Evolutionary conservation across 2,797 vertebrate species (phyloP), one percentile per base, ranked within the genome.

Genomic region (Sebastes taczanowskii): DNA sequence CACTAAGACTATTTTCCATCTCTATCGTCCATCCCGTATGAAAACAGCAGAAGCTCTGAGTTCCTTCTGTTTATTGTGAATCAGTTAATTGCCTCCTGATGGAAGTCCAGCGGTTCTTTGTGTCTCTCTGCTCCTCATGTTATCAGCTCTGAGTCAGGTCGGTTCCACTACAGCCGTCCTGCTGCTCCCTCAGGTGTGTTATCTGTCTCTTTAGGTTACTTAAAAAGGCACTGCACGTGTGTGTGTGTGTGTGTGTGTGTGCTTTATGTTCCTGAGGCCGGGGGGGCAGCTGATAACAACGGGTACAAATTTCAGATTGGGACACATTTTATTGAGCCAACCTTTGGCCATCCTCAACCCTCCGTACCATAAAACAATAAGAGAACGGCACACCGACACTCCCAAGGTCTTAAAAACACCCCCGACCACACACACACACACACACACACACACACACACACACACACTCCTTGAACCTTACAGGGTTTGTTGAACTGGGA

Each of bases 261-360:
- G 27, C 25, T 85, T 75, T 85, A 60, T 80, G 68, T 80, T 58
- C 72, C 46, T 0, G 62, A 58, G 53, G 35, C 35, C 35, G 71
- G 79, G 69, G 69, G 74, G 55, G 34, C 63, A 56, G 86, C 86
- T 84, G 91, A 95, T 92, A 93, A 90, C 75, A 4, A 67, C 2
- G 23, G 88, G 93, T 94, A 90, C 92, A 94, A 91, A 93, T 93
- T 90, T 94, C 93, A 94, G 84, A 92, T 94, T 93, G 86, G 86
- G 90, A 93, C 81, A 90, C 42, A 80, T 88, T 96, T 96, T 95
- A 95, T 96, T 82, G 89, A 88, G 80, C 58, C 86, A 80, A 95
- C 94, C 94, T 95, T 96, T 95, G 94, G 79, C 82, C 91, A 83
- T 83, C 79, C 55, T 89, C 60, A 76, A 84, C 84, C 76, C 78